Evolutionary conservation across 2,888 invertebrate species (phyloP).

Genomic region (Ophonus ardosiacus): DNA sequence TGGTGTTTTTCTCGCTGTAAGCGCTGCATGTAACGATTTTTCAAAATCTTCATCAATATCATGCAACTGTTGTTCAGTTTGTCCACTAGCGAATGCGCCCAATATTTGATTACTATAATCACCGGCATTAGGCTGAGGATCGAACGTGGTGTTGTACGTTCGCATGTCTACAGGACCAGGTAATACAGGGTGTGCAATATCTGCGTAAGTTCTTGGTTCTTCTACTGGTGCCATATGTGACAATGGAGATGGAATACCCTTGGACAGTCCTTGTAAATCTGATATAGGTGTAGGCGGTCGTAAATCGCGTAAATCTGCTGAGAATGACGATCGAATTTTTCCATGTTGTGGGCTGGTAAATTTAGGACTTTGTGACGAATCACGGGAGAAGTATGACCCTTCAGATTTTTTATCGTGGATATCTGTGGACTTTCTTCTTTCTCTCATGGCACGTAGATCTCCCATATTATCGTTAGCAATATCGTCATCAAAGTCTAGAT

Average conservation of each 20-base stretch:
- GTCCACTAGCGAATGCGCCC: slow-evolving; percentile 82
- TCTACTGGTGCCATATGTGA: slow-evolving; percentile 69
- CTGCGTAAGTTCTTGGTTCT: slow-evolving; percentile 76
- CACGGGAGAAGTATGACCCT: slow-evolving; percentile 76
- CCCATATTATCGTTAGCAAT: slow-evolving; percentile 85
- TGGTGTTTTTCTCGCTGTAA: slow-evolving; percentile 79
- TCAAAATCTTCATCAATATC: slow-evolving; percentile 90
- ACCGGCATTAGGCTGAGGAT: slow-evolving; percentile 80
- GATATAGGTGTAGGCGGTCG: slow-evolving; percentile 77
- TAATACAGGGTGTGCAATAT: slow-evolving; percentile 84
- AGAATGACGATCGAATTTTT: slow-evolving; percentile 71
- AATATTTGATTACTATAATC: slow-evolving; percentile 82
- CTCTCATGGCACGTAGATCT: slow-evolving; percentile 87
- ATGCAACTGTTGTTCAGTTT: slow-evolving; percentile 83
- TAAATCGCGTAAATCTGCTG: slow-evolving; percentile 76
- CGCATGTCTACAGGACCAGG: slow-evolving; percentile 95
- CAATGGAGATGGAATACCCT: slow-evolving; percentile 67
- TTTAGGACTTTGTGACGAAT: slow-evolving; percentile 80
- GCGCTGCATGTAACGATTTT: slow-evolving; percentile 84
- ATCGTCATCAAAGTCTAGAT: slow-evolving; percentile 90
- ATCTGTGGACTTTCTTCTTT: slow-evolving; percentile 87
- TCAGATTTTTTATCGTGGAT: slow-evolving; percentile 80
- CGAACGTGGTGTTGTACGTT: slow-evolving; percentile 84
- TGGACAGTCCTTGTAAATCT: slow-evolving; percentile 70
- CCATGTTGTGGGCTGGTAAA: slow-evolving; percentile 77